These are phyloP conservation scores for Ligdia adustata DNA, from an alignment of 2,888 invertebrate species.

Conservation along the genomic window DNA sequence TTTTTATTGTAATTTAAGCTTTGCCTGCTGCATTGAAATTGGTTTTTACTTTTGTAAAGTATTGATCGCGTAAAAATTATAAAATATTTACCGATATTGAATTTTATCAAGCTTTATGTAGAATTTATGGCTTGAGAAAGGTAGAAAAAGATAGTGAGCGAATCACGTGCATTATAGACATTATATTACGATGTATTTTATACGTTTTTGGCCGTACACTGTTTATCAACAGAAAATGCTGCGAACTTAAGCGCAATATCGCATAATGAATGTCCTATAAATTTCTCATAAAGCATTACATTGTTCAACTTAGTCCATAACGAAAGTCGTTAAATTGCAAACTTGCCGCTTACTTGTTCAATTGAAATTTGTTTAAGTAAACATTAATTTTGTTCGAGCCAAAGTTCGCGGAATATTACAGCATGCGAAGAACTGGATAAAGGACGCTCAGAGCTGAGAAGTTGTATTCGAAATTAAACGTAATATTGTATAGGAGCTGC, in stretches of 20 bases:
- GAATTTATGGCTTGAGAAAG: too few relatives aligned
- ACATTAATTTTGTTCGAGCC: conserved; percentile 53
- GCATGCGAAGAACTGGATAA: conserved; percentile 25
- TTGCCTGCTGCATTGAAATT: too few relatives aligned
- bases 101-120: too few relatives aligned
- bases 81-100: too few relatives aligned
- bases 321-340: conserved; percentile 62
- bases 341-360: conserved; percentile 57
- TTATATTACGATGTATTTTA: too few relatives aligned
- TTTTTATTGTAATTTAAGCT: too few relatives aligned
- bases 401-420: conserved; percentile 25
- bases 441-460: conserved; percentile 15
- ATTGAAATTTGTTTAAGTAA: conserved; percentile 65
- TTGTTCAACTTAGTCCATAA: conserved; percentile 49
- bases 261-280: conserved; percentile 23
- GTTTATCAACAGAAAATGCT: too few relatives aligned
- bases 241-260: conserved; percentile 12
- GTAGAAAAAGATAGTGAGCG: too few relatives aligned
- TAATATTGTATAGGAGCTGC: conserved; percentile 11
- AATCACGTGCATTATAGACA: too few relatives aligned
- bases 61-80: too few relatives aligned
- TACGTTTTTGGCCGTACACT: too few relatives aligned
- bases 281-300: conserved; percentile 32
- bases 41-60: too few relatives aligned
- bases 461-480: conserved; percentile 24